Conservation (phyloP, 1,140 invertebrate species). For the Drosophila simulans region DNA sequence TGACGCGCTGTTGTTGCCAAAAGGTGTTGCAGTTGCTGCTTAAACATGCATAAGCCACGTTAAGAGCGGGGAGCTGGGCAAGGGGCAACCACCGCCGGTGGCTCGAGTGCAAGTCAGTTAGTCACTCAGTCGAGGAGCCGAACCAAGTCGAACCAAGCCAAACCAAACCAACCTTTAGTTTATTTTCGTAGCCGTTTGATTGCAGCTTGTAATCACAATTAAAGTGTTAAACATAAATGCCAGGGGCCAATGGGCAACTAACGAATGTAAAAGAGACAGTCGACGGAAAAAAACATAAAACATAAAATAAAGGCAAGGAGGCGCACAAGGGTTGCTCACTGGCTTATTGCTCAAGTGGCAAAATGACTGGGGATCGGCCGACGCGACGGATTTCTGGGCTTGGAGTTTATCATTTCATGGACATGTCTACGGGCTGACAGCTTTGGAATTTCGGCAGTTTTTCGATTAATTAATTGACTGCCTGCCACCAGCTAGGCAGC, state of each 20-base stretch:
- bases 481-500: constrained; percentile 17
- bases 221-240: constrained; percentile 82
- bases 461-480: constrained; percentile 63
- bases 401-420: constrained; percentile 66
- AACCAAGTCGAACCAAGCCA: constrained; percentile 6
- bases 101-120: constrained; percentile 63
- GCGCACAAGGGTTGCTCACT: constrained; percentile 57
- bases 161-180: constrained; percentile 40
- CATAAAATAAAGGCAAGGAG: constrained; percentile 11
- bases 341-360: constrained; percentile 30
- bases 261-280: constrained; percentile 50
- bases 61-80: constrained; percentile 20
- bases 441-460: constrained; percentile 63
- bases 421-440: constrained; percentile 67
- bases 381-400: constrained; percentile 44
- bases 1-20: constrained; percentile 64
- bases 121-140: constrained; percentile 47
- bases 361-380: constrained; percentile 49
- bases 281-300: constrained; percentile 8
- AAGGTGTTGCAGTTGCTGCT: constrained; percentile 54
- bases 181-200: constrained; percentile 59
- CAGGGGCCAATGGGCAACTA: constrained; percentile 65
- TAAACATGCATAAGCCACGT: constrained; percentile 65
- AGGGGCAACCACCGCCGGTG: constrained; percentile 41
- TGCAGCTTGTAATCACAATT: constrained; percentile 83